Base-by-base conservation (phyloP, 1,140 invertebrate genomes). In the Tenebrio molitor region DNA sequence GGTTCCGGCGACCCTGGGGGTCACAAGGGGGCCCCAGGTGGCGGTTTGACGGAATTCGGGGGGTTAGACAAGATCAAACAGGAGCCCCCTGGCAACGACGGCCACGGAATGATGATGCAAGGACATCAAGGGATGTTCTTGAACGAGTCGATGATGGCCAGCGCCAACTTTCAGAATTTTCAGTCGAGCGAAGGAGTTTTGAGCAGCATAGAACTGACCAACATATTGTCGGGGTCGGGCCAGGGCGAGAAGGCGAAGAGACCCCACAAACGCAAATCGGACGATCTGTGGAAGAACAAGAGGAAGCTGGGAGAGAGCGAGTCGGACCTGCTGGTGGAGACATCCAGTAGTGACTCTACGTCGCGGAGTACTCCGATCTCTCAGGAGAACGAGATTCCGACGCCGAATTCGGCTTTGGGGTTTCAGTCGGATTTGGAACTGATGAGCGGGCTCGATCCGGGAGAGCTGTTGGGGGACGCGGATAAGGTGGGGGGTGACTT, bases 321-420 rank as follows among this genome's bases (percentile, higher is more conserved):
- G 50, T 85, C 88, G 41, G 87, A 88, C 15, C 58, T 88, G 1
- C 29, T 88, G 19, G 73, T 81, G 14, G 90, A 91, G 58, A 88
- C 89, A 2, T 91, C 90, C 0, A 91, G 90, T 72, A 89, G 89
- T 4, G 88, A 89, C 83, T 90, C 85, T 53, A 91, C 82, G 73
- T 89, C 84, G 74, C 82, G 80, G 73, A 91, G 83, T 71, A 89
- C 83, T 78, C 89, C 84, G 74, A 87, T 80, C 69, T 86, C 79
- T 80, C 88, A 84, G 71, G 81, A 82, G 29, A 80, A 80, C 80
- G 79, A 86, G 74, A 76, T 85, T 23, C 82, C 83, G 0, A 87
- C 86, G 0, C 89, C 82, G 41, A 88, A 88, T 1, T 90, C 89
- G 0, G 86, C 87, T 14, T 85, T 87, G 21, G 87, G 88, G 78